Percentiles rank a stretch among this genome's conserved stretches.
Conservation (phyloP, 2,888 invertebrate genomes). For the Agonum fuliginosum region DNA sequence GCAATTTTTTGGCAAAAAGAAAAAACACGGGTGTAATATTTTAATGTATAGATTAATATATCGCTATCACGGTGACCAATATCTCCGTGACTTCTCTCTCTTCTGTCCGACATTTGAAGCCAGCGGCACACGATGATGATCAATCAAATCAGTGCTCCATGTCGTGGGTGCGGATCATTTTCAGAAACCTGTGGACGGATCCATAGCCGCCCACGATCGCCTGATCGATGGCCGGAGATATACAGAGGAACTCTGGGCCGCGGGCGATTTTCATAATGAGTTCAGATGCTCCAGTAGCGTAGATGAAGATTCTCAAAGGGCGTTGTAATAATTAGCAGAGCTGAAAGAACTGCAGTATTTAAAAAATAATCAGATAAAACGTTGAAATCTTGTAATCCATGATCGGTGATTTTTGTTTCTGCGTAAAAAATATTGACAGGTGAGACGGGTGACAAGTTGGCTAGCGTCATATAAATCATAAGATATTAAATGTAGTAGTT, state of each 20-base stretch:
- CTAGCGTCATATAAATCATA: too few species aligned
- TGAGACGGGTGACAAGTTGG: too few species aligned
- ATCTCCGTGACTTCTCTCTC: background rate
- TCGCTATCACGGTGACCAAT: background rate
- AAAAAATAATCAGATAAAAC: too few species aligned
- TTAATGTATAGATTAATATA: too few species aligned
- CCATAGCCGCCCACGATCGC: slow-evolving; percentile 14
- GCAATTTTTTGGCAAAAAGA: too few species aligned
- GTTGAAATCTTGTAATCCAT: too few species aligned
- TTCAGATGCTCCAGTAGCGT: background rate
- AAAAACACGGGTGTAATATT: too few species aligned
- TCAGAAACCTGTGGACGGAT: background rate
- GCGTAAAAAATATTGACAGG: too few species aligned
- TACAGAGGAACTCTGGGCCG: slow-evolving; percentile 13
- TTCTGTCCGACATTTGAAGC: background rate
- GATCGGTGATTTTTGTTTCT: too few species aligned
- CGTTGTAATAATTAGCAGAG: too few species aligned
- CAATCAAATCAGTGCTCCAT: slow-evolving; percentile 5
- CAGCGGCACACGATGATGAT: slow-evolving; percentile 1
- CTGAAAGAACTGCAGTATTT: too few species aligned
- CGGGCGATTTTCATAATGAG: slow-evolving; percentile 30
- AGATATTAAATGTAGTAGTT: too few species aligned
- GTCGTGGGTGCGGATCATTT: slow-evolving; percentile 28
- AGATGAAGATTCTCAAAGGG: background rate
- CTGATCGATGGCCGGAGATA: slow-evolving; percentile 37